phyloP scores from a whole-genome alignment of 2,888 invertebrate species.

The Lutraria lutraria region DNA sequence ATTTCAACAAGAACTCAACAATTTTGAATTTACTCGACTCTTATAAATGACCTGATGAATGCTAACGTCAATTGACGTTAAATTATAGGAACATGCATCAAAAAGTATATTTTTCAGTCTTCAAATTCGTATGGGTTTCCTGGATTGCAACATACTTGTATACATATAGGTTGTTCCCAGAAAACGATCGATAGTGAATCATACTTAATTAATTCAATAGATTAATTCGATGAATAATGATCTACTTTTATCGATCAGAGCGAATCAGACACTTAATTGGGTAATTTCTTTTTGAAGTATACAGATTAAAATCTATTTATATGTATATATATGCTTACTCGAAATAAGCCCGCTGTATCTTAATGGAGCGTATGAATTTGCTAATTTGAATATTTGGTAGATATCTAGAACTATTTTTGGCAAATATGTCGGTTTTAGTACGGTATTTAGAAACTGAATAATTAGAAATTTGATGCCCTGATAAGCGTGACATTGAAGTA shows the following conservation, averaged over 20 bases:
- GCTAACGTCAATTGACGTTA: too few relatives aligned
- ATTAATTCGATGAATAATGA: too few relatives aligned
- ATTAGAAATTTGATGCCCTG: background rate
- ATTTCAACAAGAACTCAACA: too few relatives aligned
- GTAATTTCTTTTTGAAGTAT: background rate
- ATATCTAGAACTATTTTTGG: conserved; percentile 8
- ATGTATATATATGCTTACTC: background rate
- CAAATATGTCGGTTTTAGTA: conserved; percentile 1
- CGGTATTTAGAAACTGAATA: background rate
- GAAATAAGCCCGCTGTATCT: background rate
- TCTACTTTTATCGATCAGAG: background rate
- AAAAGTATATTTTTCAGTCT: too few relatives aligned
- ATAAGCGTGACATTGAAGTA: background rate
- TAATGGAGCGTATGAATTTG: background rate
- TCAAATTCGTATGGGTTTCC: too few relatives aligned
- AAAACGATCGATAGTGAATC: too few relatives aligned
- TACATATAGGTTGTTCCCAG: too few relatives aligned
- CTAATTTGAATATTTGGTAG: background rate
- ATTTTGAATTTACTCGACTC: too few relatives aligned
- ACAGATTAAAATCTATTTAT: background rate
- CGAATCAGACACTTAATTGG: background rate
- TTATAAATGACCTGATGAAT: too few relatives aligned
- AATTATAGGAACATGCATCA: too few relatives aligned
- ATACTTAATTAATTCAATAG: background rate
- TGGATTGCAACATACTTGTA: too few relatives aligned